Evolutionary conservation across 1,140 invertebrate genomes (phyloP), one percentile per base, ranked within the genome.

Genomic region (Hydropsyche tenuis): DNA sequence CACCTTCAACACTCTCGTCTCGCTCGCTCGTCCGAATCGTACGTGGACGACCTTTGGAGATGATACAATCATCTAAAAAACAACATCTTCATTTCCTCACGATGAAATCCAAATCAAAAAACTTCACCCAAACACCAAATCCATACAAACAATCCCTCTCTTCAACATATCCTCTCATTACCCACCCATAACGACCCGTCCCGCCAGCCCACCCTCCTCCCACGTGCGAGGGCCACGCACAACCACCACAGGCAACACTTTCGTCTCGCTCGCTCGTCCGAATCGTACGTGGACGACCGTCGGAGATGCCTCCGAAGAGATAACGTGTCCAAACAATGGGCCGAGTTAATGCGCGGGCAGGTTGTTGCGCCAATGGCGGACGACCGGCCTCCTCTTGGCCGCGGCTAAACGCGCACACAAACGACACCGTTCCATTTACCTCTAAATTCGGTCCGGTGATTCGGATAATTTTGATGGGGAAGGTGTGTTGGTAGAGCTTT

Each of bases 401-500:
- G n/a, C n/a, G n/a, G n/a, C n/a, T n/a, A n/a, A n/a, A n/a, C n/a
- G n/a, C n/a, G n/a, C n/a, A n/a, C n/a, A n/a, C n/a, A n/a, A n/a
- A n/a, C n/a, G n/a, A n/a, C n/a, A n/a, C n/a, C n/a, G n/a, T n/a
- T n/a, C n/a, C n/a, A n/a, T n/a, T n/a, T n/a, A n/a, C n/a, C n/a
- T n/a, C n/a, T n/a, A n/a, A 76, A 60, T 76, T 76, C 75, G 75
- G 75, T 76, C 75, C 70, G 72, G 71, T 73, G 75, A 64, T 73
- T 76, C 71, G 68, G 75, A 76, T 76, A 76, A 76, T 76, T 73
- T 72, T 72, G 64, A n/a, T n/a, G n/a, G n/a, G n/a, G n/a, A n/a
- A n/a, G n/a, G n/a, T n/a, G n/a, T n/a, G n/a, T n/a, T n/a, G n/a
- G n/a, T n/a, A n/a, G n/a, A n/a, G n/a, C n/a, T n/a, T n/a, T n/a